phyloP scores from a whole-genome alignment of 2,113 vertebrate species.

The Clarias batrachus region DNA sequence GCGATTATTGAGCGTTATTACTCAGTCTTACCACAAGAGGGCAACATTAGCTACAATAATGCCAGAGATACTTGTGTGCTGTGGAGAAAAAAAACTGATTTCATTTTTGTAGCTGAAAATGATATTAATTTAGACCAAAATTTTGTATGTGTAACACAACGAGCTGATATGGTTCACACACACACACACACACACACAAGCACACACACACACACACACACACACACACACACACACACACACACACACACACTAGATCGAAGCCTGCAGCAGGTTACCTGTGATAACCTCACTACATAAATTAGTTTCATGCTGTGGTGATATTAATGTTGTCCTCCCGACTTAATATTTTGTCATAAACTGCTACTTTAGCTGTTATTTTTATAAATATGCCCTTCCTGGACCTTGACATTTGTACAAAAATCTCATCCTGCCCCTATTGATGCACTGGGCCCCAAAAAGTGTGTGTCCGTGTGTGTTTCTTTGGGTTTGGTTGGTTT shows the following conservation, averaged over 20 bases:
- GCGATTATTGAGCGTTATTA: not conserved
- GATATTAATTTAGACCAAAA: not conserved
- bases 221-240: too few species aligned
- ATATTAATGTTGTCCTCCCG: not conserved
- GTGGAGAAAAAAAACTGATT: not conserved
- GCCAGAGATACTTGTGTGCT: not conserved
- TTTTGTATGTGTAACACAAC: not conserved
- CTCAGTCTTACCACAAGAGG: constrained; percentile 37
- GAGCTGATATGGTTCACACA: not conserved
- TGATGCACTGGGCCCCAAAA: too few species aligned
- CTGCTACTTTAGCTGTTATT: not conserved
- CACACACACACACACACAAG: not conserved
- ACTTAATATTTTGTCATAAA: not conserved
- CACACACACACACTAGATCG: not conserved
- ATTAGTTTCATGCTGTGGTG: not conserved
- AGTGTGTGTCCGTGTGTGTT: not conserved
- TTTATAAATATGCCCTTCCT: not conserved
- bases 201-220: too few species aligned
- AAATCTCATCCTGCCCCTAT: not conserved
- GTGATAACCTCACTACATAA: not conserved
- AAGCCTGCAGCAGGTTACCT: not conserved
- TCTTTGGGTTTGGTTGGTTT: not conserved
- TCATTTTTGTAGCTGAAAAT: not conserved
- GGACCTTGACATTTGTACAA: not conserved
- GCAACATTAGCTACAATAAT: constrained; percentile 10